Evolutionary conservation across 2,888 invertebrate genomes (phyloP), one percentile per base, ranked within the genome.

Genomic region (Plemyria rubiginata): DNA sequence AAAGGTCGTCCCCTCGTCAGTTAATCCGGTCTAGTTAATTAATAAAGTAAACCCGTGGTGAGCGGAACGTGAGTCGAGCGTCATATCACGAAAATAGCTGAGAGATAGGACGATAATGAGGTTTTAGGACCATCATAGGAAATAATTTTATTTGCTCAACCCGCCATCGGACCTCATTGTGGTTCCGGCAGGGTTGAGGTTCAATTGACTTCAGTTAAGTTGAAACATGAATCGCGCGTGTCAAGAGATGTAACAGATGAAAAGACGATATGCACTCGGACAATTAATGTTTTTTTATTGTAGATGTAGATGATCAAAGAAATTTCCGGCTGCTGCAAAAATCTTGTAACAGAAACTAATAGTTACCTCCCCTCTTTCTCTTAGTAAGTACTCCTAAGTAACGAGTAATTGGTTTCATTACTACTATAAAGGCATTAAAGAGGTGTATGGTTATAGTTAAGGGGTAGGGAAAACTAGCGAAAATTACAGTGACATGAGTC

Each of bases 1-100:
- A 80, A 81, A 80, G 75, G 72, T 70, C 70, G 66, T 65, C 72
- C 79, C 80, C 82, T 77, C 74, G 73, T 75, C 82, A 79, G 84
- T 86, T 85, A 78, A 82, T 84, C 79, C 88, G 84, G 84, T 86
- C 85, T 83, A 86, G 76, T 89, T 88, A 86, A 86, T 87, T 86
- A 85, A 85, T 85, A 83, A 84, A 79, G 75, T 78, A 78, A 71
- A 79, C 70, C 70, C 63, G 52, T 43, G 58, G 55, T 51, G 54
- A 46, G 48, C 36, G 62, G 49, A 58, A 43, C 64, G 60, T 65
- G 63, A 70, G 71, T 67, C 67, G 72, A 68, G 65, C 60, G 29
- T 52, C 56, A 52, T 59, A 59, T 50, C 49, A 12, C 40, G 41
- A 54, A 65, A 61, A 65, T 65, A 65, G 46, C 60, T 49, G 52